These are phyloP conservation scores for Tetragnatha versicolor DNA, from an alignment of 1,140 invertebrate species.

Conservation along the genomic window DNA sequence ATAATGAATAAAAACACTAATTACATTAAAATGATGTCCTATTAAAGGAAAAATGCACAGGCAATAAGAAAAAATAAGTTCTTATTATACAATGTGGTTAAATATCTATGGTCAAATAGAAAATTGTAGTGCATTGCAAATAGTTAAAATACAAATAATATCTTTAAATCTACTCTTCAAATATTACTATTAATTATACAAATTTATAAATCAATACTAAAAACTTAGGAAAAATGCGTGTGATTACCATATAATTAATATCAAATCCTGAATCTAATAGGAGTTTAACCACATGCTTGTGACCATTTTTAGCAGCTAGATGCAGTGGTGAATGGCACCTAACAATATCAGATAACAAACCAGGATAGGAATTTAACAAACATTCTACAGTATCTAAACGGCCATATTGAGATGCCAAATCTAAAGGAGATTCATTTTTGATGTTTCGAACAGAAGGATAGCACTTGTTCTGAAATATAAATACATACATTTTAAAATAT, in stretches of 20 bases:
- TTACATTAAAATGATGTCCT: no score
- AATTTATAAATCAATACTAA: no score
- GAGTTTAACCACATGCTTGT: constrained; percentile 85
- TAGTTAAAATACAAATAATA: no score
- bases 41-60: no score
- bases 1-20: no score
- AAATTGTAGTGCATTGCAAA: no score
- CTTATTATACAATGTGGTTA: no score
- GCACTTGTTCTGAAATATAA: constrained; percentile 74
- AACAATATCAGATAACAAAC: constrained; percentile 24
- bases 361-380: constrained; percentile 69
- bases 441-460: constrained; percentile 90
- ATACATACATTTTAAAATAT: not conserved
- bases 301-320: constrained; percentile 91
- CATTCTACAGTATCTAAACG: constrained; percentile 87
- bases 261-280: constrained; percentile 85
- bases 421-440: constrained; percentile 88
- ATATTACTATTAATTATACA: no score
- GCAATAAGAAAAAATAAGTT: no score
- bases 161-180: no score
- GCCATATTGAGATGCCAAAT: constrained; percentile 85
- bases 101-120: no score
- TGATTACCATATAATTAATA: constrained; percentile 73
- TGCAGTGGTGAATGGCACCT: constrained; percentile 84
- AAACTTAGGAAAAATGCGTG: no score